Evolutionary conservation across 2,888 invertebrate species (phyloP), one percentile per base, ranked within the genome.

Genomic region (Prionchulus punctatus): DNA sequence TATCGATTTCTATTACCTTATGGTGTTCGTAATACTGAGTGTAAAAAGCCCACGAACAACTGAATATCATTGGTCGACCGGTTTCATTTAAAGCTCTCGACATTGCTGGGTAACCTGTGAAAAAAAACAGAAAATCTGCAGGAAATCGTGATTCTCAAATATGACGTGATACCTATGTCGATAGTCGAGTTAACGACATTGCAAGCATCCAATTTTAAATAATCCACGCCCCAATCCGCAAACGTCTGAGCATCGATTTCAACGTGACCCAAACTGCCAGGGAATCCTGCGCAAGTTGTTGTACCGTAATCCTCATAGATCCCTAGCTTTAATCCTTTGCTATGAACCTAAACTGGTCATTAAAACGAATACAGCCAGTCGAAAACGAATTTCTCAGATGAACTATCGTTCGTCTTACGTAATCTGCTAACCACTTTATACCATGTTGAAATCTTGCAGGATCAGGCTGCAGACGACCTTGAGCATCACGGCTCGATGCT

Each of bases 251-350:
- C 92, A 72, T 96, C 94, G 1, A 79, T 79, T 68, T 86, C 81
- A 66, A 89, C 79, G 75, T 84, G 83, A 3, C 86, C 86, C 61
- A 88, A 79, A 54, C 89, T 85, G 7, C 94, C 96, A 0, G 94
- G 94, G 71, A 90, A 96, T 1, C 94, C 92, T 1, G 86, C 92
- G 72, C 96, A 98, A 0, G 96, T 98, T 73, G 85, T 87, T 70
- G 89, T 89, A 2, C 96, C 96, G 72, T 85, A 92, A 72, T 96
- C 96, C 71, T 91, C 91, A 71, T 98, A 98, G 62, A 96, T 92
- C 28, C 94, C 96, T 69, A 96, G 88, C 73, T 91, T 90, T 50
- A 98, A 76, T 7, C 45, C 45, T 12, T 45, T 45, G 18, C 23
- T 45, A 23, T 45, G 45, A n/a, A 45, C 45, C 45, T n/a, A n/a